Conservation (phyloP, 2,113 vertebrate species). For the Prunella fulvescens region DNA sequence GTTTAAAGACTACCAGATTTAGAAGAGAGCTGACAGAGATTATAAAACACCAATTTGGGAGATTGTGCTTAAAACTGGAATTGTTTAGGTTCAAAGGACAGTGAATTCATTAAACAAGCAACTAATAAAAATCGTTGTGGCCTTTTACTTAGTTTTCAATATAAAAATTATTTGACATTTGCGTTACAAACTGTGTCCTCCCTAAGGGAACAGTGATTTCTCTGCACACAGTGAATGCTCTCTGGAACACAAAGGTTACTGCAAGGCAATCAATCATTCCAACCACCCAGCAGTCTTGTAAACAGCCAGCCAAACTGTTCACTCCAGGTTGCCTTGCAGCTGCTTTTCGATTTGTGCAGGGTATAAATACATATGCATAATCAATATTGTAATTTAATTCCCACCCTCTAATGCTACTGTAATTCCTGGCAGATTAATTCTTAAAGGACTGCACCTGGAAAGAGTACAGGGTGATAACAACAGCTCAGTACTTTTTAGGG, state of each 20-base stretch:
- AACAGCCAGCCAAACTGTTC: constrained; percentile 71
- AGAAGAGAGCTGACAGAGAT: background rate
- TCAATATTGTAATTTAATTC: constrained; percentile 45
- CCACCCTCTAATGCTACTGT: constrained; percentile 47
- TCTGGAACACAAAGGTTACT: constrained; percentile 71
- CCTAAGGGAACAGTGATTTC: constrained; percentile 75
- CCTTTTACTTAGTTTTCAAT: constrained; percentile 83
- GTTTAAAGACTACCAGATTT: background rate
- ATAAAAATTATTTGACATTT: constrained; percentile 82
- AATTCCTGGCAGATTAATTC: constrained; percentile 44
- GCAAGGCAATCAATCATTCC: constrained; percentile 78
- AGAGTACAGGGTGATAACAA: background rate
- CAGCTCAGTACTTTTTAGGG: background rate
- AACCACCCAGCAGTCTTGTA: constrained; percentile 64
- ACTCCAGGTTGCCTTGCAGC: constrained; percentile 53
- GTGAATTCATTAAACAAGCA: constrained; percentile 69
- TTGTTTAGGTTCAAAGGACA: constrained; percentile 62
- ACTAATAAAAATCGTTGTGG: constrained; percentile 78
- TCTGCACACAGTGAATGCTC: constrained; percentile 46
- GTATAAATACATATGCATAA: constrained; percentile 63
- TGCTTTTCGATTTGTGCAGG: constrained; percentile 40
- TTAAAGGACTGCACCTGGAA: constrained; percentile 28
- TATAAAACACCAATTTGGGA: background rate
- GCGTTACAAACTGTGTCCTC: constrained; percentile 61
- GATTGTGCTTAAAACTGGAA: constrained; percentile 46